Evolutionary conservation across 2,888 invertebrate species (phyloP), one percentile per base, ranked within the genome.

Genomic region (Troides helena): DNA sequence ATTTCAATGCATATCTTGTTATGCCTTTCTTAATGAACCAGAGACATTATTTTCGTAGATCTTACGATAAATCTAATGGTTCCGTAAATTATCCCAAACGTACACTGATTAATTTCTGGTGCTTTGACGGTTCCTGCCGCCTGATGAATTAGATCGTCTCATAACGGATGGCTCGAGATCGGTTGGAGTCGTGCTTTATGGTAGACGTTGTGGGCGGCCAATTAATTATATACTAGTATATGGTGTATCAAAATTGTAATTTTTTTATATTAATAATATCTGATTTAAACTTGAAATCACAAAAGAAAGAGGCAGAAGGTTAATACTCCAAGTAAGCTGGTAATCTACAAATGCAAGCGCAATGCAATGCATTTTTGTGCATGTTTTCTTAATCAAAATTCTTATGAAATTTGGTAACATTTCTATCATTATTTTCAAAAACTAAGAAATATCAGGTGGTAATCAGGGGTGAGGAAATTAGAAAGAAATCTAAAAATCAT

Each of bases 71-170:
- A 50, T 23, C 57, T 59, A 65, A 65, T 46, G n/a, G 58, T 25
- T n/a, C n/a, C 57, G 43, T 65, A 65, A 59, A 23, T 65, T 65
- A 65, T 65, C 46, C 65, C 25, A n/a, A 65, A 58, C 59, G n/a
- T 62, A 43, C 62, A 46, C 58, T 65, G 65, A 65, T 65, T 65
- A 65, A 65, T 65, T 65, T 65, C 58, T 46, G 58, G n/a, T 65
- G 56, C 65, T 59, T 36, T 65, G 65, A 58, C 58, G 58, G 57
- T 36, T 59, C 46, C 58, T 39, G 65, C 65, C 65, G 65, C 58
- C 65, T 65, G 65, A 65, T 65, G 43, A 57, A 65, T 65, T 65
- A 39, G 25, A 58, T 58, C 58, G 23, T 46, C 57, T 65, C 36
- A 59, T 58, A 8, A 57, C 7, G n/a, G 57, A 57, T 57, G 57